Evolutionary conservation across 2,113 vertebrate genomes (phyloP).

Genomic region (Carassius auratus): DNA sequence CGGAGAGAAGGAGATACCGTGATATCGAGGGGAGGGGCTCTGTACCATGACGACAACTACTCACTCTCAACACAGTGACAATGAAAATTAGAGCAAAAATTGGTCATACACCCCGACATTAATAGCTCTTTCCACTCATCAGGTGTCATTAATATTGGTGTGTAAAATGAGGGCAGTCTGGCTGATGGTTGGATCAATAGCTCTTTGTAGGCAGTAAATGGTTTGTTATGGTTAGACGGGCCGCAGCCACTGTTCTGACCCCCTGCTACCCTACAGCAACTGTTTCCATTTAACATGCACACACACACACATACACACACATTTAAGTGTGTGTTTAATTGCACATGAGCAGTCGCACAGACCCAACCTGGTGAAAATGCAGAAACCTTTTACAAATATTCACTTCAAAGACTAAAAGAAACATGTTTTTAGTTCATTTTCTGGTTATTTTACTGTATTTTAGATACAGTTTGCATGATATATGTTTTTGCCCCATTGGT

Average conservation of each 20-base stretch:
- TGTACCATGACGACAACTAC: too few species aligned
- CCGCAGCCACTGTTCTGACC: constrained; percentile 50
- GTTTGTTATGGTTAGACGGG: constrained; percentile 45
- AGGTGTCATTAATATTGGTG: constrained; percentile 21
- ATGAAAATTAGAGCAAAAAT: background rate
- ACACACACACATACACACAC: constrained; percentile 8
- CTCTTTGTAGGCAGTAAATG: constrained; percentile 51
- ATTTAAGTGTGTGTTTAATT: constrained; percentile 22
- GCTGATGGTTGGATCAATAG: constrained; percentile 48
- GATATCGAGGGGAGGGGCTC: too few species aligned
- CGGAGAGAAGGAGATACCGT: too few species aligned
- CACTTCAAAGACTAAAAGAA: background rate
- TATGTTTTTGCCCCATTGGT: background rate
- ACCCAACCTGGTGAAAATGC: background rate
- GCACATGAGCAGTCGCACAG: background rate
- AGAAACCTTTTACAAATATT: background rate
- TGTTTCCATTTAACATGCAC: constrained; percentile 49
- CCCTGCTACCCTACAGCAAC: constrained; percentile 43
- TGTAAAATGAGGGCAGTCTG: constrained; percentile 21
- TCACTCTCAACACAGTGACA: background rate
- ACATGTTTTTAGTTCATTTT: background rate
- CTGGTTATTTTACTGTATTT: background rate
- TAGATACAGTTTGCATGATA: background rate
- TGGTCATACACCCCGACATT: background rate
- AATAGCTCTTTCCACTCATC: background rate